phyloP scores from a whole-genome alignment of 2,888 invertebrate genomes.

The Sarcophaga rosellei region DNA sequence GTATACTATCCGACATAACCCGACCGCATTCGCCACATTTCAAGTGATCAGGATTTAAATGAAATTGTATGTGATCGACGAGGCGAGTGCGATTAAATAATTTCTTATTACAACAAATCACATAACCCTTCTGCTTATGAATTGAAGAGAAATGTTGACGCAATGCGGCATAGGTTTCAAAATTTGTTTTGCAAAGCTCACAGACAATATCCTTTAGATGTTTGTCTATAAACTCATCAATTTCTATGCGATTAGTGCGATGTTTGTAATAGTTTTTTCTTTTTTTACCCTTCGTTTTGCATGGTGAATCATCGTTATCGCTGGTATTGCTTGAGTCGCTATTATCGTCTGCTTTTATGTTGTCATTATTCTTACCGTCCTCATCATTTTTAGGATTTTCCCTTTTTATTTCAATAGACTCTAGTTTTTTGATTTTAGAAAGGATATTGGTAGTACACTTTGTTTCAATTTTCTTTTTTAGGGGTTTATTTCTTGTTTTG shows the following conservation, averaged over 20 bases:
- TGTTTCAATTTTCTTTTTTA: not conserved
- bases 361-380: too few species aligned
- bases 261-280: not conserved
- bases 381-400: not conserved
- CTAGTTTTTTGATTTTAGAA: not conserved
- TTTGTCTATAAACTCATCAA: constrained; percentile 13
- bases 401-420: not conserved
- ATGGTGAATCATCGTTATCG: constrained; percentile 68
- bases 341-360: constrained; percentile 13
- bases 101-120: constrained; percentile 19
- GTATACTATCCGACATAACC: not conserved
- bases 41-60: constrained; percentile 33
- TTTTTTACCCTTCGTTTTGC: constrained; percentile 69
- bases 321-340: not conserved
- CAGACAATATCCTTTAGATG: constrained; percentile 11
- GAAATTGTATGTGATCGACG: constrained; percentile 13
- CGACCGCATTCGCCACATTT: constrained; percentile 15
- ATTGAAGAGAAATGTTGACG: not conserved
- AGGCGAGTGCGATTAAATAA: constrained; percentile 7
- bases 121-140: constrained; percentile 11
- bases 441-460: not conserved
- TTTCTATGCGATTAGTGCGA: not conserved
- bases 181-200: not conserved
- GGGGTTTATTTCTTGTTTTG: not conserved
- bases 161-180: not conserved